These are phyloP conservation scores for Drosophila bocki DNA, from an alignment of 1,140 invertebrate species.

Conservation along the genomic window DNA sequence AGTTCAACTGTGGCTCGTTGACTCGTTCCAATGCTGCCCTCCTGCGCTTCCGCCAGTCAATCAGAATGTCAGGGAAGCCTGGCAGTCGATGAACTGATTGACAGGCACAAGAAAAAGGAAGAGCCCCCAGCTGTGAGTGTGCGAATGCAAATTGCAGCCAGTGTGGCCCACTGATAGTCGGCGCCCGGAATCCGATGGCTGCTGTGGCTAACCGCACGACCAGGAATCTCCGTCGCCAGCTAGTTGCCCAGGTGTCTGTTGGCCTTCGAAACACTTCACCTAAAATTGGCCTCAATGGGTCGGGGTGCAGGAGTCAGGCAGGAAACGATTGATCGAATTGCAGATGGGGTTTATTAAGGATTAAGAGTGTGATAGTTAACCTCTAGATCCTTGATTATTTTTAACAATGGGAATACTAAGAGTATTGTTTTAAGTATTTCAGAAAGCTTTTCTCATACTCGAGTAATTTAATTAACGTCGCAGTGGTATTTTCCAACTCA, in stretches of 20 bases:
- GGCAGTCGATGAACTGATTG: conserved; percentile 51
- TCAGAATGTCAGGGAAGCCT: conserved; percentile 40
- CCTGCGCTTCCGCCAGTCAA: conserved; percentile 18
- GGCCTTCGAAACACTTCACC: conserved; percentile 27
- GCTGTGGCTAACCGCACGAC: conserved; percentile 51
- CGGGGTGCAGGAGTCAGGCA: background rate
- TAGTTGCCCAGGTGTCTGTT: conserved; percentile 25
- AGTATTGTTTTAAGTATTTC: background rate
- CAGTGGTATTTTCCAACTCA: background rate
- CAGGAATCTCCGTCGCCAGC: conserved; percentile 34
- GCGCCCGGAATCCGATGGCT: conserved; percentile 28
- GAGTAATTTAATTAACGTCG: background rate
- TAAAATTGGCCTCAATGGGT: conserved; percentile 20
- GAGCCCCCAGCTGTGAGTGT: conserved; percentile 16
- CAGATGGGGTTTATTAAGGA: background rate
- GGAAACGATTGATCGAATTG: conserved; percentile 2
- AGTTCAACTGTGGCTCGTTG: conserved; percentile 25
- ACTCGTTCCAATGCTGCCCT: background rate
- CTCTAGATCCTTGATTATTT: background rate
- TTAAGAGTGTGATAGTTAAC: background rate
- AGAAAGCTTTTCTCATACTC: background rate
- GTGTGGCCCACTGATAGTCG: conserved; percentile 25
- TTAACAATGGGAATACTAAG: background rate
- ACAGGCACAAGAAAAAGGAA: conserved; percentile 54
- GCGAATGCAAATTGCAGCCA: conserved; percentile 48